phyloP scores from a whole-genome alignment of 1,140 invertebrate genomes.

The Protaetia brevitarsis region DNA sequence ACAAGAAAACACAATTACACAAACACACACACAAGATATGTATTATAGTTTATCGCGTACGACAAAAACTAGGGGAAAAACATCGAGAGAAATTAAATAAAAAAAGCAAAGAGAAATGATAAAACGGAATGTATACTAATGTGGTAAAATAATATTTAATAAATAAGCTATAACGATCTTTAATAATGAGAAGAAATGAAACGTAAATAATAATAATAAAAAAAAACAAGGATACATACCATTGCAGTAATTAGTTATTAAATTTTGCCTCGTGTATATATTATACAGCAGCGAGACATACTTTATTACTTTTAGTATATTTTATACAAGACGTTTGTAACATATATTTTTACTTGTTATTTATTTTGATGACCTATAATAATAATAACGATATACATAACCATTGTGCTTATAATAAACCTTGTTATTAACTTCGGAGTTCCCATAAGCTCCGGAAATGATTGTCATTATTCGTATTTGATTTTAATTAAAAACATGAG shows the following conservation, averaged over 20 bases:
- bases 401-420: slow-evolving; percentile 37
- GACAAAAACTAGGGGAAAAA: background rate
- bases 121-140: background rate
- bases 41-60: too few relatives aligned
- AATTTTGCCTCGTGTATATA: slow-evolving; percentile 43
- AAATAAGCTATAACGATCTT: slow-evolving; percentile 8
- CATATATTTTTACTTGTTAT: slow-evolving; percentile 48
- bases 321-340: slow-evolving; percentile 46
- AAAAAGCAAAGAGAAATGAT: background rate
- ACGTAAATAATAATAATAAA: background rate
- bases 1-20: too few relatives aligned
- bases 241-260: slow-evolving; percentile 40
- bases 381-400: slow-evolving; percentile 37
- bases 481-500: slow-evolving; percentile 42
- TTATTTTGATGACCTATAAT: slow-evolving; percentile 40
- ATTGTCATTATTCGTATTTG: slow-evolving; percentile 48
- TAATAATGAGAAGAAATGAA: slow-evolving; percentile 24
- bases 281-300: slow-evolving; percentile 46
- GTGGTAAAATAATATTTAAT: slow-evolving; percentile 19
- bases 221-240: slow-evolving; percentile 14
- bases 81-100: background rate
- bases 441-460: slow-evolving; percentile 43
- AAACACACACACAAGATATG: too few relatives aligned
- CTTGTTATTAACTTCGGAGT: slow-evolving; percentile 44
- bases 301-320: slow-evolving; percentile 46